Base-by-base conservation (phyloP, 2,797 vertebrate species). In the Chaetodon trifasciatus region DNA sequence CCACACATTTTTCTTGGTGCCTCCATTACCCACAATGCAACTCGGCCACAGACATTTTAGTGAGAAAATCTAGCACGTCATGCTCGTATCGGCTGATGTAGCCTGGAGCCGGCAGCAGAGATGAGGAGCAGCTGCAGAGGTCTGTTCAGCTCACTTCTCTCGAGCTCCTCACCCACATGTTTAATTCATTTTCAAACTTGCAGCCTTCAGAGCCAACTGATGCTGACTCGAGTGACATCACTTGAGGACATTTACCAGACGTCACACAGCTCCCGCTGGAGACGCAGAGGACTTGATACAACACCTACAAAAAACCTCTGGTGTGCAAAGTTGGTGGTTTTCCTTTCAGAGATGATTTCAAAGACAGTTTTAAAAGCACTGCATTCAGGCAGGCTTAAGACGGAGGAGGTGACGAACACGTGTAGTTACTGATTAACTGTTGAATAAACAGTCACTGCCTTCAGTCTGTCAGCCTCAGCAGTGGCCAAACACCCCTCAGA, bases 361-460 rank as follows among this genome's bases (percentile, higher is more conserved):
- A 62, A 21, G 2, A 24, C 47, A 39, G 53, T 28, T 46, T 65
- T n/a, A 15, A 16, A 58, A 50, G 28, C 8, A 12, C 5, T 46
- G 50, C 68, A 32, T 3, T 5, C 46, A 5, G 52, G 8, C 44
- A 19, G 16, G 17, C 23, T 50, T 37, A n/a, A 35, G 21, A 77
- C 39, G 81, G 50, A 75, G 64, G 72, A 82, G 42, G 76, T 4
- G 70, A 61, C 19, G 19, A 75, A 70, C 64, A 8, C 62, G 64
- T 50, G 68, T 7, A 6, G 85, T 93, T 88, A 93, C 79, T 88
- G 70, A 91, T 92, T 92, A 91, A 89, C 91, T 52, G 23, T 0
- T 76, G 71, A 83, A 81, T 69, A 88, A 93, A 93, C 86, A 92
- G 58, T 5, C 28, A 0, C 69, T 40, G 10, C 58, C 73, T 80